Evolutionary conservation across 2,888 invertebrate species (phyloP), one percentile per base, ranked within the genome.

Genomic region (Heliconius erato): DNA sequence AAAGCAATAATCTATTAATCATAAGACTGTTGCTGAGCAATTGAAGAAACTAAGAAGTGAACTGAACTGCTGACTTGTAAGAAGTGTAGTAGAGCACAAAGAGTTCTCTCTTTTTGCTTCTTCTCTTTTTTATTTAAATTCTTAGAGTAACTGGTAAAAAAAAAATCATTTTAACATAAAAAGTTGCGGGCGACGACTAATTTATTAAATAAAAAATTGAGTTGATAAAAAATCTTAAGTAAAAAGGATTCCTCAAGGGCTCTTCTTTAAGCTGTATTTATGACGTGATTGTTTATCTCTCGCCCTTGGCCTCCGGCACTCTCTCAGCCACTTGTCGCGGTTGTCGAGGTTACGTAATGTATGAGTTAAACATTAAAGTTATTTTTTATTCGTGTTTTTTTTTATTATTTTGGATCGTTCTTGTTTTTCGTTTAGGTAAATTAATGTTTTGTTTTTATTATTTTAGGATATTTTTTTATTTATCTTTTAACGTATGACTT

Each of bases 181-280:
- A 54, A 54, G 54, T 54, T 54, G 54, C 54, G 54, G 54, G 7
- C 54, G 54, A 54, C 54, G 2, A 54, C 54, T 6, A 54, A 1
- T 6, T 19, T 54, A 54, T 54, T 23, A 0, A 54, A 54, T 54
- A 54, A 23, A 23, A 54, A 23, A 54, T 3, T 54, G 6, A 67
- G 14, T 0, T 26, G 26, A 26, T 67, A 67, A 67, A 67, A 65
- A 28, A 14, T 28, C 2, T 5, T 5, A 67, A 28, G 65, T 67
- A 14, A n/a, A 16, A 40, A 26, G n/a, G 40, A 72, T 23, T 40
- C n/a, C 14, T 44, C 5, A 44, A 72, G 14, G 16, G 26, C 1
- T 71, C 71, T 23, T 40, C 16, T 32, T 72, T 49, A 16, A 72
- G 26, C 44, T 14, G 28, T 72, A 72, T 72, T 72, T 72, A 49